Percentiles rank a stretch among this genome's conserved stretches.
Conservation (phyloP, 2,113 vertebrate species). For the Himantopus leucocephalus region DNA sequence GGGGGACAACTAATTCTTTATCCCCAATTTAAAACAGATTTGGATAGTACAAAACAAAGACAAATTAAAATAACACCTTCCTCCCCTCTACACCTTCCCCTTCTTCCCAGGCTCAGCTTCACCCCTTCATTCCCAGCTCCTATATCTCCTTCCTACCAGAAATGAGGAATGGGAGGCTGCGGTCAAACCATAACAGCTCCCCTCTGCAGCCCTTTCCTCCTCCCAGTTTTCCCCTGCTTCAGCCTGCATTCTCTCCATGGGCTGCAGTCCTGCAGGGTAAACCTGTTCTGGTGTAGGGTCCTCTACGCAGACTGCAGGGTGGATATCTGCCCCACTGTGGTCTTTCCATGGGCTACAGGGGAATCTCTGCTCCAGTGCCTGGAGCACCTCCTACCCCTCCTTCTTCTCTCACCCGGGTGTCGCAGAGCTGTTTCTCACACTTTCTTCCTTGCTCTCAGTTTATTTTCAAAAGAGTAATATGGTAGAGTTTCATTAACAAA, state of each 20-base stretch:
- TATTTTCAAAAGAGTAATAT: not conserved
- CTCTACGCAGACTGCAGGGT: not conserved
- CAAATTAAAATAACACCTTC: not conserved
- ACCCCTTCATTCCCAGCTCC: not conserved
- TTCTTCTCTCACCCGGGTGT: not conserved
- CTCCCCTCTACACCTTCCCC: fast-evolving
- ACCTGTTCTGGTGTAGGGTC: not conserved
- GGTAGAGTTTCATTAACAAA: not conserved
- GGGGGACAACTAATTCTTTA: not conserved
- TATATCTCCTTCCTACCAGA: not conserved
- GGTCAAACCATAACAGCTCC: not conserved
- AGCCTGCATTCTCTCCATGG: fast-evolving
- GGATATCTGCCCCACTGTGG: not conserved
- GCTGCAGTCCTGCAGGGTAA: not conserved
- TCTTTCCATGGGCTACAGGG: not conserved
- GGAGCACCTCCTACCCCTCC: not conserved
- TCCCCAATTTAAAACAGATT: not conserved
- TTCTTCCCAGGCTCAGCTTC: not conserved
- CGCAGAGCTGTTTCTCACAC: not conserved
- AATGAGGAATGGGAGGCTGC: no score
- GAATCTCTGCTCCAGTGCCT: not conserved
- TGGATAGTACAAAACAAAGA: not conserved
- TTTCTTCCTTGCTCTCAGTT: not conserved
- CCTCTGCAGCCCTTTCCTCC: not conserved
- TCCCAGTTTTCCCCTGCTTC: not conserved